A percentile compares a stretch with the other conserved stretches of the same genome.
Evolutionary conservation across 2,797 vertebrate species (phyloP).

Genomic region (Euthynnus affinis): DNA sequence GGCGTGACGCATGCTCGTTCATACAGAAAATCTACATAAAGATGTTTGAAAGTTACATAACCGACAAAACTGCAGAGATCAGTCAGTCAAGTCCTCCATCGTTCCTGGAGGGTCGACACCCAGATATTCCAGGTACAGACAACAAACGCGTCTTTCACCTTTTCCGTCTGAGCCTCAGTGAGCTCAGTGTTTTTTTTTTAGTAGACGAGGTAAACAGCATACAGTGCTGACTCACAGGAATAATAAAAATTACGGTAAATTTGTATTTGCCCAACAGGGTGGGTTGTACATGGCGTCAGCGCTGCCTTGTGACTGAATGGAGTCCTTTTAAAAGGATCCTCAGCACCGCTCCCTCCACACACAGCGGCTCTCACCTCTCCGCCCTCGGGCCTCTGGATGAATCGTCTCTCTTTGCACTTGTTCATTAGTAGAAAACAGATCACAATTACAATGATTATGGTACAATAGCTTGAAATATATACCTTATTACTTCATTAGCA

Average conservation of each 20-base stretch:
- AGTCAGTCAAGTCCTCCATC: constrained; percentile 27
- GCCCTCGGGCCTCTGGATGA: constrained; percentile 11
- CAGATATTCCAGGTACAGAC: constrained; percentile 48
- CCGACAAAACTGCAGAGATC: constrained; percentile 25
- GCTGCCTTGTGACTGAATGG: constrained; percentile 54
- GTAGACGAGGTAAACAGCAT: constrained; percentile 53
- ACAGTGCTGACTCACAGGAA: constrained; percentile 69
- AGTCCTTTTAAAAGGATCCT: constrained; percentile 37
- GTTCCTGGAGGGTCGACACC: constrained; percentile 35
- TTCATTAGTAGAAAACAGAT: constrained; percentile 15
- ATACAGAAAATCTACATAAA: background rate
- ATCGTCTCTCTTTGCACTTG: constrained; percentile 18
- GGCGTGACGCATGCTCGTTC: background rate
- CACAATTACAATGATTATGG: background rate
- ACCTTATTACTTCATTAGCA: background rate
- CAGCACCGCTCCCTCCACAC: constrained; percentile 26
- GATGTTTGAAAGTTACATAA: background rate
- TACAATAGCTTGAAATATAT: background rate
- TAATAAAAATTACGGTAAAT: constrained; percentile 67
- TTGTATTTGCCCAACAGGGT: constrained; percentile 77
- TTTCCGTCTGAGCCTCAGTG: constrained; percentile 46
- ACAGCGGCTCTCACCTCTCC: constrained; percentile 29
- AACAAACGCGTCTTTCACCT: constrained; percentile 65
- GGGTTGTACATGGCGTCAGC: constrained; percentile 51
- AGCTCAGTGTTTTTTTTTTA: constrained; percentile 61